Base-by-base conservation (phyloP, 2,113 vertebrate species). In the Cromileptes altivelis region DNA sequence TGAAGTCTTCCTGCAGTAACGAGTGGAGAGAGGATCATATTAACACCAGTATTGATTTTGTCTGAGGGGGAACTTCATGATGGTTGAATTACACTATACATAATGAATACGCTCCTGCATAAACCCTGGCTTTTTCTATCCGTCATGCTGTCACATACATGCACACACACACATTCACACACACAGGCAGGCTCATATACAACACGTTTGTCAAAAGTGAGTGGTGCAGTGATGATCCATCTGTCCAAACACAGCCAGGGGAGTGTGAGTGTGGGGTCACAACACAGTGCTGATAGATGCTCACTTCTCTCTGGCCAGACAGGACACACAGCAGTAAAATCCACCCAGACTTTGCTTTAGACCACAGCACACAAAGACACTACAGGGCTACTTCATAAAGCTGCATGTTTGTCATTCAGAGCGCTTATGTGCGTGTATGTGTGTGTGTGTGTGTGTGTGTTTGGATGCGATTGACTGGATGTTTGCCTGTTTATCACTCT, bases 31-130 rank as follows among this genome's bases (percentile, higher is more conserved):
- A 86, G 88, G 90, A 90, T 94, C 91, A 93, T 91, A 91, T 93
- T 89, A 91, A 90, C 87, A 75, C 55, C 61, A 4, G 70, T 85
- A 94, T 93, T 89, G 92, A 94, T 93, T 92, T 89, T 80, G 84
- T 91, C 86, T 83, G 88, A 78, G 71, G 67, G 80, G 25, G 79
- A 30, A 92, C 84, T 89, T 87, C 75, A 76, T 85, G 75, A 68
- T 84, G 78, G 73, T 77, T 88, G 65, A 83, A 90, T 93, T 87
- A 87, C 86, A 87, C 56, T 18, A 86, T 84, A 86, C 88, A 90
- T 92, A 92, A 93, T 90, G 81, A 93, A 93, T 83, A 86, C 76
- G 27, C 82, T 82, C 73, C 75, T 15, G 47, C 86, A 89, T 85
- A 67, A 80, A 87, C 12, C n/a, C 56, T 2, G 69, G 76, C 83